Conservation (phyloP, 2,113 vertebrate species). For the Peucedramus taeniatus region DNA sequence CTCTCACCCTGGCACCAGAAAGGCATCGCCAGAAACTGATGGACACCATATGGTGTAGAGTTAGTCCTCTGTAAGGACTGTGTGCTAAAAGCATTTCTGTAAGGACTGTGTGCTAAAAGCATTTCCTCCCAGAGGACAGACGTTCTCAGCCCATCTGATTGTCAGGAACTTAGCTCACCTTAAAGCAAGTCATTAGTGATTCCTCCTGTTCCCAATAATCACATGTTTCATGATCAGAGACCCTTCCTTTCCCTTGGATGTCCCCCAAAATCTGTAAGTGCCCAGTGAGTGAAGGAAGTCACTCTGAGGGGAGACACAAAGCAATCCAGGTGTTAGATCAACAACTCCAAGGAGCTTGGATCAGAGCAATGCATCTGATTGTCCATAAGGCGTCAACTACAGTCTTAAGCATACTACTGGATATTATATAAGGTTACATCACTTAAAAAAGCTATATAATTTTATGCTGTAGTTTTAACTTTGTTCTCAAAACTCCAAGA, state of each 20-base stretch:
- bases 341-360: not conserved
- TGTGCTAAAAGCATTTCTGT: not conserved
- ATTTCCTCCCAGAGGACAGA: not conserved
- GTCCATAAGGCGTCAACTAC: not conserved
- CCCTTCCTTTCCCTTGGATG: not conserved
- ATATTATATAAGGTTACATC: not conserved
- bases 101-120: not conserved
- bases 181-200: not conserved
- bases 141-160: not conserved
- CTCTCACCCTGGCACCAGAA: not conserved
- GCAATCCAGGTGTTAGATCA: not conserved
- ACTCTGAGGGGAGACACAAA: not conserved
- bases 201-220: not conserved
- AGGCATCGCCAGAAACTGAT: not conserved
- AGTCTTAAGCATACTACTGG: not conserved
- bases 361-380: not conserved
- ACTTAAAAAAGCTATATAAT: not conserved
- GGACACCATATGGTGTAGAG: not conserved
- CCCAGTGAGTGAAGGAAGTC: not conserved
- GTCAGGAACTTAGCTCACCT: not conserved
- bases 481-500: not conserved
- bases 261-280: not conserved
- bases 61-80: not conserved
- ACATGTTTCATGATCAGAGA: not conserved
- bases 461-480: not conserved